phyloP scores from a whole-genome alignment of 2,888 invertebrate genomes.

The Ctenicera cuprea region DNA sequence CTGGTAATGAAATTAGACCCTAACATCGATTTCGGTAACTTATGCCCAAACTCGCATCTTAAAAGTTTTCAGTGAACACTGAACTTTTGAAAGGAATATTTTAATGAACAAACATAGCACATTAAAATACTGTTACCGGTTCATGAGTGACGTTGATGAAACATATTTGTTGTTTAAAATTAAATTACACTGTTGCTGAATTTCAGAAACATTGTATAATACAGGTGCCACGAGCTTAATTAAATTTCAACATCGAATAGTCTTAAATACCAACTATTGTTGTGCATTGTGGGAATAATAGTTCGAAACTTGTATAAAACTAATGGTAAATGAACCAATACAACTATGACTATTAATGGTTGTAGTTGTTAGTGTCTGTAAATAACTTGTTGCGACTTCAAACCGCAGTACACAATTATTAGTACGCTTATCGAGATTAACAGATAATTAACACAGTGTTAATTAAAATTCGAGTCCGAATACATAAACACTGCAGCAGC shows the following conservation, averaged over 20 bases:
- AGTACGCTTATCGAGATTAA: constrained; percentile 7
- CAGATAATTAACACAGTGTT: neutral
- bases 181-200: constrained; percentile 10
- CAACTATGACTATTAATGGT: neutral
- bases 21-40: too few species aligned
- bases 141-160: constrained; percentile 4
- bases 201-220: neutral
- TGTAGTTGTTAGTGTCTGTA: neutral
- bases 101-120: too few species aligned
- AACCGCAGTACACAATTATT: neutral
- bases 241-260: constrained; percentile 18
- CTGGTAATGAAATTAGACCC: too few species aligned
- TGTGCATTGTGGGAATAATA: too few species aligned
- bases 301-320: neutral
- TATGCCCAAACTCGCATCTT: too few species aligned
- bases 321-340: neutral
- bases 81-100: too few species aligned
- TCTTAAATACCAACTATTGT: too few species aligned
- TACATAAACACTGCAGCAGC: neutral
- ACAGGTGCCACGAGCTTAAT: constrained; percentile 1
- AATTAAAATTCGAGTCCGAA: constrained; percentile 17
- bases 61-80: too few species aligned
- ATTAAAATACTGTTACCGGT: too few species aligned
- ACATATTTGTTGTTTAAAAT: constrained; percentile 3
- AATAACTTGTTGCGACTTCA: constrained; percentile 17